Evolutionary conservation across 2,888 invertebrate species (phyloP), one percentile per base, ranked within the genome.

Genomic region (Trissolcus brochymenae): DNA sequence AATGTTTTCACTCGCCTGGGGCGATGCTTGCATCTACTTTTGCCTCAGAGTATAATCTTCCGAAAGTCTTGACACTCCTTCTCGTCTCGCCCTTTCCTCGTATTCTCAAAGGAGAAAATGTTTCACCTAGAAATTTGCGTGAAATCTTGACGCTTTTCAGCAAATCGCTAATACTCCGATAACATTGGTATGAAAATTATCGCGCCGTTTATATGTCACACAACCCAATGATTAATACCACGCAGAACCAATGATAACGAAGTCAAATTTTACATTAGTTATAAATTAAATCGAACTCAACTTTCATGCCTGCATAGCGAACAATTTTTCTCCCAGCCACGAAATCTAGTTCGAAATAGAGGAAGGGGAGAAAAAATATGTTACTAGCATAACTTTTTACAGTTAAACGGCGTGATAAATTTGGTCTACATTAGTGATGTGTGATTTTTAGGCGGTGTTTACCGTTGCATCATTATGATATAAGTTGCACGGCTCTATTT

Each of bases 1-100:
- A 79, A 76, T 72, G 79, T 79, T 79, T 79, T 79, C 79, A 79
- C 79, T 76, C 53, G 79, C 79, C 79, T 57, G 11, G 40, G 70
- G 79, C 79, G 43, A 79, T 53, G 55, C 62, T 71, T 67, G 71
- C 41, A 54, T 76, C 79, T 76, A 79, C 79, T 79, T 79, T 79
- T 79, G 79, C 79, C 76, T 71, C 68, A 60, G 65, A 78, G 75
- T 71, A 35, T 35, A 56, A 73, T 76, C 79, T 56, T 76, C 79
- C 73, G 79, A 76, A 79, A 76, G 76, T 76, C 68, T 65, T 29
- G 72, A 71, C 78, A 78, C 75, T 78, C 76, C 79, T 79, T 67
- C 65, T 50, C 62, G 55, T 64, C 72, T 64, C 57, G 57, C 68
- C 56, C 61, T 71, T 72, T 64, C 71, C 54, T 68, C 61, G 51